Conservation (phyloP, 2,797 vertebrate genomes). For the Xyrichtys novacula region DNA sequence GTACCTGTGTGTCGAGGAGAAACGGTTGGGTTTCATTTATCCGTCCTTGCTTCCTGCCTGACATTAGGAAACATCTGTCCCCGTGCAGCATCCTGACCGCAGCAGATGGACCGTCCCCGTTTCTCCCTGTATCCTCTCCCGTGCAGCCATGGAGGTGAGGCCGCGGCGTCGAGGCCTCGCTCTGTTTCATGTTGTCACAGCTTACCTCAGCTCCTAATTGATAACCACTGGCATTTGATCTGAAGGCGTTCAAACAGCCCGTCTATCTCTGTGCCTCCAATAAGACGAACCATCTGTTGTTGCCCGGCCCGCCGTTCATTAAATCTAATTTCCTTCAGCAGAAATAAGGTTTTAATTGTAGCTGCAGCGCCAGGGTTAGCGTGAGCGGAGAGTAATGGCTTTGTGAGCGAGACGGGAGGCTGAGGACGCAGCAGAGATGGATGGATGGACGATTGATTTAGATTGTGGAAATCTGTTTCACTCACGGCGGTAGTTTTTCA, state of each 20-base stretch:
- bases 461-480: constrained; percentile 58
- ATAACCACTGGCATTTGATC: constrained; percentile 87
- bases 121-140: constrained; percentile 48
- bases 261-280: constrained; percentile 83
- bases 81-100: constrained; percentile 39
- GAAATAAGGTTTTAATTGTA: constrained; percentile 84
- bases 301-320: constrained; percentile 81
- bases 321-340: constrained; percentile 83
- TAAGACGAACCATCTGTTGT: constrained; percentile 86
- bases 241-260: constrained; percentile 83
- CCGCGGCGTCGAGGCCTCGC: constrained; percentile 40
- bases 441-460: constrained; percentile 65
- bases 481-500: constrained; percentile 51
- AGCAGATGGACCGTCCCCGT: constrained; percentile 55
- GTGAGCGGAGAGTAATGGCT: constrained; percentile 70
- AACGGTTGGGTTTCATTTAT: constrained; percentile 29
- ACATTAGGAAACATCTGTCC: constrained; percentile 67
- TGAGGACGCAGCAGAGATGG: constrained; percentile 50
- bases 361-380: constrained; percentile 40
- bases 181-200: constrained; percentile 76
- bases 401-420: constrained; percentile 66
- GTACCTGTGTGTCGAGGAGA: neutral
- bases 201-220: constrained; percentile 81
- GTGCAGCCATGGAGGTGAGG: constrained; percentile 62
- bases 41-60: constrained; percentile 36